These are phyloP conservation scores for Takifugu bimaculatus DNA, from an alignment of 2,113 vertebrate species.

Conservation along the genomic window DNA sequence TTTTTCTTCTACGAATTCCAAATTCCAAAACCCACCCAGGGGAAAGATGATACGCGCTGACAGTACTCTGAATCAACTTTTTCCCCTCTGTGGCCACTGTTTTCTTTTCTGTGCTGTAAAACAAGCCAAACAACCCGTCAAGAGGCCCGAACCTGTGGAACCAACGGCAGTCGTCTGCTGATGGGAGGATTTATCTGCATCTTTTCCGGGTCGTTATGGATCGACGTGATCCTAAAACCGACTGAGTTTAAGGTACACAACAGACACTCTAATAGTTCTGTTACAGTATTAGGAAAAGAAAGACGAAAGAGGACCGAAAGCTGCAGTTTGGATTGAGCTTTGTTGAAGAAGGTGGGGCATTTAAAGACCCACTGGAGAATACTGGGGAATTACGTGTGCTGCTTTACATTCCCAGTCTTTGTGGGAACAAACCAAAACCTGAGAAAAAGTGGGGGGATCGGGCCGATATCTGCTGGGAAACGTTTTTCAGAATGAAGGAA, in stretches of 20 bases:
- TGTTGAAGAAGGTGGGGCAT: constrained; percentile 50
- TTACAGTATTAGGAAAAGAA: background rate
- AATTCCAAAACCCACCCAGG: constrained; percentile 43
- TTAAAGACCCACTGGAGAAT: constrained; percentile 56
- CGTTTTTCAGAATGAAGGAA: constrained; percentile 51
- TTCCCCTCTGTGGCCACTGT: too few relatives aligned
- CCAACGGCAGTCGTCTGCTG: constrained; percentile 55
- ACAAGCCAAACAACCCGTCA: constrained; percentile 26
- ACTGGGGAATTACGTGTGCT: constrained; percentile 58
- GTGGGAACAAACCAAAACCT: constrained; percentile 42
- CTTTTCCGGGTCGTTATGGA: too few relatives aligned
- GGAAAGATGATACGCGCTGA: constrained; percentile 35
- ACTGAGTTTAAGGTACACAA: too few relatives aligned
- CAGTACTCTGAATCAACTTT: constrained; percentile 14
- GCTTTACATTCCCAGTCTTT: constrained; percentile 42
- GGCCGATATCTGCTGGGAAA: constrained; percentile 40
- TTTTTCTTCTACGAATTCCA: constrained; percentile 31
- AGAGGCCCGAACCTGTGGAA: constrained; percentile 34
- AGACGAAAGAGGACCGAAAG: background rate
- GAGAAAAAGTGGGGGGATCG: constrained; percentile 15
- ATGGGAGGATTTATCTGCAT: constrained; percentile 6
- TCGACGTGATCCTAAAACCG: too few relatives aligned
- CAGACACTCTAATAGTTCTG: too few relatives aligned
- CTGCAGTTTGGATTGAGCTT: constrained; percentile 36
- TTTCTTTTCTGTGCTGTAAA: constrained; percentile 40